Evolutionary conservation across 1,140 invertebrate species (phyloP), one percentile per base, ranked within the genome.

Genomic region (Pogonomyrmex californicus): DNA sequence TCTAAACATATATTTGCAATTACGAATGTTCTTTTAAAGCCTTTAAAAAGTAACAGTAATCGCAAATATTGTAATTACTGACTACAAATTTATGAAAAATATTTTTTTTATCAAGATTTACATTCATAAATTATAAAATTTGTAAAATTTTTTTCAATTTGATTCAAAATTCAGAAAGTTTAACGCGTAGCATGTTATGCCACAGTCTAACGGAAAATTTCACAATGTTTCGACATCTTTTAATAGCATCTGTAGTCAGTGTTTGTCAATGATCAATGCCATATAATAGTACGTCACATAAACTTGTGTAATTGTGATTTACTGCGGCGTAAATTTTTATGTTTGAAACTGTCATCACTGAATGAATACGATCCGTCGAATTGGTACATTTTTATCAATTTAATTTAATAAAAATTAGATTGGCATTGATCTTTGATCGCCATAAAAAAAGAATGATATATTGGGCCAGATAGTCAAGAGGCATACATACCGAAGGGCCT

Each of bases 401-500:
- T 49, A 58, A 9, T 49, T 1, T 38, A 38, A 51, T 17, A 10
- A 36, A 36, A 47, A 47, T 60, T 63, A 10, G 47, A 33, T 70
- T 56, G 77, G 65, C 63, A 81, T 81, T 10, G 63, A 56, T 70
- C 63, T 44, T 51, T 41, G 63, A 38, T 68, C 4, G 47, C 4
- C 7, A 5, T 17, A 65, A 23, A 41, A 71, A 23, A 58, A 23
- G 17, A 56, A 56, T 5, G 7, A 23, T 17, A n/a, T 3, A 4
- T 44, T 41, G 63, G 36, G 4, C 17, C 12, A 47, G 7, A 79
- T 4, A 12, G n/a, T n/a, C 12, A 44, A 10, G 7, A 7, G 17
- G 4, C 65, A 58, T 76, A 96, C 95, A 96, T 97, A 96, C 97
- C 98, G 95, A 98, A 97, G 94, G 98, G 97, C 96, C 98, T 97